These are phyloP conservation scores for Miltochrista miniata DNA, from an alignment of 2,888 invertebrate species.

Conservation along the genomic window DNA sequence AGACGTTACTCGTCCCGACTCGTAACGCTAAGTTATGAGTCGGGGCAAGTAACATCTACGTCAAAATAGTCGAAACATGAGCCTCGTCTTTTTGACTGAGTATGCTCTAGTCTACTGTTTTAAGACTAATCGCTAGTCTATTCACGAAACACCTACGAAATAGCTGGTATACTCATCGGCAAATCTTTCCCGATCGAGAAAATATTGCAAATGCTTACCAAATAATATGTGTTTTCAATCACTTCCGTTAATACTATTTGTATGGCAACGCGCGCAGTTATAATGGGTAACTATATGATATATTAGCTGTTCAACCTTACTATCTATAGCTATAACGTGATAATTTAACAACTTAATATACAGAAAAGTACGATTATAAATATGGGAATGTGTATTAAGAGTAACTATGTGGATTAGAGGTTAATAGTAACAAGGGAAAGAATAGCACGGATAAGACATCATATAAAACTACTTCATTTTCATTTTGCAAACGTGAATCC, in stretches of 20 bases:
- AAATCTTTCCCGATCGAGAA: too few relatives aligned
- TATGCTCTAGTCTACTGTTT: too few relatives aligned
- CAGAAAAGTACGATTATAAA: conserved; percentile 56
- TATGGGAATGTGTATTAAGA: conserved; percentile 64
- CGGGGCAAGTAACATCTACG: too few relatives aligned
- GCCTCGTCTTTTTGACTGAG: too few relatives aligned
- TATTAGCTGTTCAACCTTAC: conserved; percentile 41
- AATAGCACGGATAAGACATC: conserved; percentile 1
- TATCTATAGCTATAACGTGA: conserved; percentile 49
- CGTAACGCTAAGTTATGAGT: too few relatives aligned
- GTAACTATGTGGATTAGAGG: conserved; percentile 24
- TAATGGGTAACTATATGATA: conserved; percentile 73
- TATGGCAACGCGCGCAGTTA: conserved; percentile 77
- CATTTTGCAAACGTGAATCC: conserved; percentile 37
- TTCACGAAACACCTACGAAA: too few relatives aligned
- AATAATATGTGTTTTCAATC: conserved; percentile 21
- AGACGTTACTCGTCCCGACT: too few relatives aligned
- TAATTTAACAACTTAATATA: conserved; percentile 61
- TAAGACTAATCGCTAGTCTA: too few relatives aligned
- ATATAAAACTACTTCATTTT: conserved; percentile 3
- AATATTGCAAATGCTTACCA: conserved; percentile 5
- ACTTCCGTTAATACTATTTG: conserved; percentile 39
- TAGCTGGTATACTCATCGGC: too few relatives aligned
- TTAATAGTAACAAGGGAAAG: conserved; percentile 17
- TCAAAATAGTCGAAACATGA: too few relatives aligned